phyloP scores from a whole-genome alignment of 2,797 vertebrate genomes.

The Epinephelus awoara region DNA sequence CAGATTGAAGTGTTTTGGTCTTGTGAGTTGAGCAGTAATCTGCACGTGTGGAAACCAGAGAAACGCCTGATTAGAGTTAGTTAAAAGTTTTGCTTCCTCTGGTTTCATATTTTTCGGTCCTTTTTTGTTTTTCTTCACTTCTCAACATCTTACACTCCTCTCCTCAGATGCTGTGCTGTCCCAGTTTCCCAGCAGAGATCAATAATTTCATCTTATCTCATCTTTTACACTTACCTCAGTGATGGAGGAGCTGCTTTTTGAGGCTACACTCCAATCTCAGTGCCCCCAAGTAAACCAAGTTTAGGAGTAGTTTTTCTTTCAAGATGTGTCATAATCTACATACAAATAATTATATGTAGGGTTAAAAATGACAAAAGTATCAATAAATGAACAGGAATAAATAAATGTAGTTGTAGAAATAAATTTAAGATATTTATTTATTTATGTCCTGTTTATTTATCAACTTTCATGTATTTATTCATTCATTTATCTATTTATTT shows the following conservation, averaged over 20 bases:
- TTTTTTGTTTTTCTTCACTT: not conserved
- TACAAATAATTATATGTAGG: not conserved
- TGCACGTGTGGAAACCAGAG: conserved; percentile 11
- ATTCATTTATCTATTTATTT: too few relatives aligned
- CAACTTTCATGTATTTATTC: too few relatives aligned
- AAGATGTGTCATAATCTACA: not conserved
- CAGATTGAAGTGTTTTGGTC: not conserved
- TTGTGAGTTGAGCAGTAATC: not conserved
- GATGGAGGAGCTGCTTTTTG: not conserved
- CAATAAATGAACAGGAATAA: too few relatives aligned
- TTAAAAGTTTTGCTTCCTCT: not conserved
- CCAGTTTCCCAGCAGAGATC: conserved; percentile 26
- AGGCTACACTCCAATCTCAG: not conserved
- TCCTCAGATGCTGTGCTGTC: not conserved
- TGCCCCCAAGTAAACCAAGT: not conserved
- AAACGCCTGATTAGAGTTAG: not conserved
- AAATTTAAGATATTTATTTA: too few relatives aligned
- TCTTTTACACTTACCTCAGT: conserved; percentile 15
- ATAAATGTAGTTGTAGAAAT: too few relatives aligned
- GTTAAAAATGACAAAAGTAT: too few relatives aligned
- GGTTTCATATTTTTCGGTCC: not conserved
- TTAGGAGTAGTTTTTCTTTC: not conserved
- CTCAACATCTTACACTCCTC: not conserved
- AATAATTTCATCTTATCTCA: conserved; percentile 9
- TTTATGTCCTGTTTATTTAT: too few relatives aligned